Evolutionary conservation across 1,140 invertebrate species (phyloP), one percentile per base, ranked within the genome.

Genomic region (Dolichoris vasculosae): DNA sequence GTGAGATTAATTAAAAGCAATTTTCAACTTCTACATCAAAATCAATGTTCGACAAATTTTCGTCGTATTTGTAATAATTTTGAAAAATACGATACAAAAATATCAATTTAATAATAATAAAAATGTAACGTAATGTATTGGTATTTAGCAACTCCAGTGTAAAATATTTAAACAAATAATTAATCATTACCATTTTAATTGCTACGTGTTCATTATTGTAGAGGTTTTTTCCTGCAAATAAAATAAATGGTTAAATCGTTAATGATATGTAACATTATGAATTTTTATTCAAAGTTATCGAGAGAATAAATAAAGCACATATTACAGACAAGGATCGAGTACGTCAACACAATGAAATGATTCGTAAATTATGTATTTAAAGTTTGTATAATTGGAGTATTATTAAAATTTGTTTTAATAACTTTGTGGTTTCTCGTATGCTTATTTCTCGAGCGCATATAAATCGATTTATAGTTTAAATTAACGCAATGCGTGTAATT

Each of bases 151-250:
- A 11, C 35, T 7, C 32, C 63, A 38, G 63, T 17, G 26, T 9
- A 78, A 38, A 20, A 59, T 35, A 9, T 8, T 9, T 13, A 59
- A 46, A 38, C 40, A 63, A 40, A 55, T 26, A 67, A 48, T 77
- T 32, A 9, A 77, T 83, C 95, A 95, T 96, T 92, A 96, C 96
- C 97, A 99, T 97, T 96, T 99, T 99, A 94, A 99, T 99, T 92
- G 99, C 99, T 94, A 99, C 99, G 95, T 99, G 99, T 95, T 99
- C 99, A 95, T 99, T 99, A 95, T 99, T 99, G 95, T 99, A 99
- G 90, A 99, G 95, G 95, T 99, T 99, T 96, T 99, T 99, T 87
- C 98, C 97, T 98, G 95, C 80, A 97, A 90, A 93, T 89, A 94
- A 92, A 92, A 93, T 91, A 88, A 82, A 67, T 17, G 4, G 9